Conservation (phyloP, 2,888 invertebrate species). For the Strigamia transsilvanica region DNA sequence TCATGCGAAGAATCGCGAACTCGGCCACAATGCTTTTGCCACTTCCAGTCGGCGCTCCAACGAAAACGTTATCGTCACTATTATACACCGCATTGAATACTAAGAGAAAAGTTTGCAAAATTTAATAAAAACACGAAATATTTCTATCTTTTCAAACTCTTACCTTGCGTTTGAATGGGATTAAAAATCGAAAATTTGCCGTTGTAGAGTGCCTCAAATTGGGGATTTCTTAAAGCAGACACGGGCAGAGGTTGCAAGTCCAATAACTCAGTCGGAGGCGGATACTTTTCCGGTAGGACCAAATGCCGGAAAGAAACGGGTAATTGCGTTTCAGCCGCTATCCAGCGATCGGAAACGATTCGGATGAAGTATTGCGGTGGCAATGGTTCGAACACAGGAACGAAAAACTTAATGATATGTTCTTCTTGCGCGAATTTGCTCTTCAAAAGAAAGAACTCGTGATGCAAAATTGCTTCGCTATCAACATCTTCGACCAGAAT, state of each 20-base stretch:
- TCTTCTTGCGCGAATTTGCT: slow-evolving; percentile 93
- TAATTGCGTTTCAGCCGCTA: slow-evolving; percentile 90
- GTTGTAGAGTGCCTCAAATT: slow-evolving; percentile 84
- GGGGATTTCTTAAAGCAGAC: slow-evolving; percentile 86
- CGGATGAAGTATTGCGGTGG: slow-evolving; percentile 96
- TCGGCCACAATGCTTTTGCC: slow-evolving; percentile 93
- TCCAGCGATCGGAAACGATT: slow-evolving; percentile 69
- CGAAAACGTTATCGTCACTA: slow-evolving; percentile 96
- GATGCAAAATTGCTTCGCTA: slow-evolving; percentile 80
- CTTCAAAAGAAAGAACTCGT: slow-evolving; percentile 94
- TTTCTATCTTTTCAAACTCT: background rate
- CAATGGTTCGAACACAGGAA: slow-evolving; percentile 97
- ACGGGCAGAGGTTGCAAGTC: slow-evolving; percentile 95
- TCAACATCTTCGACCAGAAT: slow-evolving; percentile 72
- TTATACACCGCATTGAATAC: slow-evolving; percentile 99
- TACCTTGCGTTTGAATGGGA: slow-evolving; percentile 93
- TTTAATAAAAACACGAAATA: background rate
- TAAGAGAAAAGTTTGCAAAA: slow-evolving; percentile 59
- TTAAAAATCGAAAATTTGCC: slow-evolving; percentile 93
- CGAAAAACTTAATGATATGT: slow-evolving; percentile 96
- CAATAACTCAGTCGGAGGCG: slow-evolving; percentile 95
- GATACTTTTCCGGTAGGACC: slow-evolving; percentile 96
- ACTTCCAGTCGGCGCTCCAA: slow-evolving; percentile 91
- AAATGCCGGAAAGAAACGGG: slow-evolving; percentile 98
- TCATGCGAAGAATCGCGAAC: slow-evolving; percentile 88